Conservation (phyloP, 2,113 vertebrate genomes). For the Podilymbus podiceps region DNA sequence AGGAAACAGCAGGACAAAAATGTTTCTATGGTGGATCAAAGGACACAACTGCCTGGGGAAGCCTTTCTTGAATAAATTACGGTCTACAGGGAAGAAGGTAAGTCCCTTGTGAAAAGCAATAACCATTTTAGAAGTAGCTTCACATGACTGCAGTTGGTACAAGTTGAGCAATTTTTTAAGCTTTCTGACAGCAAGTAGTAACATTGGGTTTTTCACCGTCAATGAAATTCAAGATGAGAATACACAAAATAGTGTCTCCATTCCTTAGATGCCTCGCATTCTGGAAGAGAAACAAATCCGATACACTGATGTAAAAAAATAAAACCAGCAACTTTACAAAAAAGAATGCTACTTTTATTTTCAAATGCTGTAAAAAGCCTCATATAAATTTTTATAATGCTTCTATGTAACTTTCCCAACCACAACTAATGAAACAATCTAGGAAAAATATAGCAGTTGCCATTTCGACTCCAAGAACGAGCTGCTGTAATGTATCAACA, state of each 20-base stretch:
- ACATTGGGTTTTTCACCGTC: not conserved
- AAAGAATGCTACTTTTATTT: conserved; percentile 71
- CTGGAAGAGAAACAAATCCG: not conserved
- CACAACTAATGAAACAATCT: conserved; percentile 64
- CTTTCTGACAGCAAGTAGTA: not conserved
- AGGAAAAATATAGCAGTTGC: conserved; percentile 63
- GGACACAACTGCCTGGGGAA: not conserved
- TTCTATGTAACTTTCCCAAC: conserved; percentile 64
- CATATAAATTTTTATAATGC: conserved; percentile 73
- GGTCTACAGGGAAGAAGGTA: not conserved
- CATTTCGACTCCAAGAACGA: conserved; percentile 32
- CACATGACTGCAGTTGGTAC: not conserved
- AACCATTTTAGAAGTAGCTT: not conserved
- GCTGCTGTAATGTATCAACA: conserved; percentile 28
- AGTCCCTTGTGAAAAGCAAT: not conserved
- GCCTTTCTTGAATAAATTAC: not conserved
- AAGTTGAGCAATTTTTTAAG: not conserved
- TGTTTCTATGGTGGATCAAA: not conserved
- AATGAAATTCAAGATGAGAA: not conserved
- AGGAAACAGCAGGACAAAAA: not conserved
- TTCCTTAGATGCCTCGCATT: not conserved
- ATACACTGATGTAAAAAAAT: not conserved
- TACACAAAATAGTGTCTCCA: not conserved
- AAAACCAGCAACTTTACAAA: conserved; percentile 40
- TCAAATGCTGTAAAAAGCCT: conserved; percentile 74